A percentile compares a stretch with the other conserved stretches of the same genome.
Conservation (phyloP, 2,888 invertebrate genomes). For the Parochlus steinenii region DNA sequence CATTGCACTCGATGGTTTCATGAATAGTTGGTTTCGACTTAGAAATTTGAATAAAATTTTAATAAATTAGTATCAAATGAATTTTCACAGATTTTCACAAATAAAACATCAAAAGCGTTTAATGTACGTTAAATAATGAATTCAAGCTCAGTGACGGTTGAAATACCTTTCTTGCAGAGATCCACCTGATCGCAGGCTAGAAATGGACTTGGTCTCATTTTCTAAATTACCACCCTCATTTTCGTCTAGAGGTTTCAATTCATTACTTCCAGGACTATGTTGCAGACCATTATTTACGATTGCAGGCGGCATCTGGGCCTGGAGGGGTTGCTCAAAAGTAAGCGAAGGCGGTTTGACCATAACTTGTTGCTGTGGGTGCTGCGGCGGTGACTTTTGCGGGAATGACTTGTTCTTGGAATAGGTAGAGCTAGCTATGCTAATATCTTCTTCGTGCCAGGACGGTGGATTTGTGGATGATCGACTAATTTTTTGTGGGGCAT, state of each 20-base stretch:
- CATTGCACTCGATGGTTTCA: constrained; percentile 8
- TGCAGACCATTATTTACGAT: too few species aligned
- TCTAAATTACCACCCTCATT: constrained; percentile 81
- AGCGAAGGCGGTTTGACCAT: neutral
- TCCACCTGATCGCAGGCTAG: constrained; percentile 43
- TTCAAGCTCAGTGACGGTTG: too few species aligned
- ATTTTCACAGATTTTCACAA: neutral
- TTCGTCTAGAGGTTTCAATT: constrained; percentile 14
- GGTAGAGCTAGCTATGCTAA: constrained; percentile 15
- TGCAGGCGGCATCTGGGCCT: constrained; percentile 5
- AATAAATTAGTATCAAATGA: neutral
- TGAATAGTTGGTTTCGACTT: constrained; percentile 9
- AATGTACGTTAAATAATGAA: too few species aligned
- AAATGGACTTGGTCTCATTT: constrained; percentile 80
- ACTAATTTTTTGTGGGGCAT: constrained; percentile 17
- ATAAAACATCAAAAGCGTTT: neutral
- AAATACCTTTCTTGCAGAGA: too few species aligned
- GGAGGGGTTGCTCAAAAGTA: constrained; percentile 1
- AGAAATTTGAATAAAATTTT: neutral
- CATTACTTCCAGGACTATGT: constrained; percentile 13
- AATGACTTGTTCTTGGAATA: constrained; percentile 19
- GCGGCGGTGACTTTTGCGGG: constrained; percentile 3
- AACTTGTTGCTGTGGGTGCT: constrained; percentile 3
- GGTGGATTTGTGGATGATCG: constrained; percentile 29
- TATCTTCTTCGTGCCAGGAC: constrained; percentile 30